Evolutionary conservation across 2,888 invertebrate genomes (phyloP).

Genomic region (Yponomeuta evonymella): DNA sequence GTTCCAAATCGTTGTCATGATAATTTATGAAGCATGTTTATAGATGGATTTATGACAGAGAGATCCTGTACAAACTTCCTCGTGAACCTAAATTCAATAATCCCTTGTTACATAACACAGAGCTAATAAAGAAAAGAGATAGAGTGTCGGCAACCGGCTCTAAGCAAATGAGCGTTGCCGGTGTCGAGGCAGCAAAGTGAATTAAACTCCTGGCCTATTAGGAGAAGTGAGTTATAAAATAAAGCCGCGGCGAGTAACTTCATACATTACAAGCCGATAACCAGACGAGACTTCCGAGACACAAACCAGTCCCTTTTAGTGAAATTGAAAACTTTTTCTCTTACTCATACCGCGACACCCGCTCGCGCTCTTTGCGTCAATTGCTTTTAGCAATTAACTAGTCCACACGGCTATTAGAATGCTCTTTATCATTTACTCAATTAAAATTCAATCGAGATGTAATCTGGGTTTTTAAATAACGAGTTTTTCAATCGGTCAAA

Average conservation of each 20-base stretch:
- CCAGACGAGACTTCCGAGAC: slow-evolving; percentile 76
- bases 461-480: slow-evolving; percentile 53
- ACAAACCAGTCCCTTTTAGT: slow-evolving; percentile 78
- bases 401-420: slow-evolving; percentile 58
- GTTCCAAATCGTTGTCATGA: slow-evolving; percentile 71
- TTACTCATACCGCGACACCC: slow-evolving; percentile 72
- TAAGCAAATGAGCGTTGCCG: slow-evolving; percentile 6
- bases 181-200: slow-evolving; percentile 41
- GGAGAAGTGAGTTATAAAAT: slow-evolving; percentile 74
- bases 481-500: slow-evolving; percentile 57
- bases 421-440: slow-evolving; percentile 66
- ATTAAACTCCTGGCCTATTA: slow-evolving; percentile 70
- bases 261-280: slow-evolving; percentile 77
- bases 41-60: slow-evolving; percentile 59
- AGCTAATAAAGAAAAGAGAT: background rate
- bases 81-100: slow-evolving; percentile 17
- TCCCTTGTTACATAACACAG: background rate
- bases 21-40: slow-evolving; percentile 75
- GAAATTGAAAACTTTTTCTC: slow-evolving; percentile 77
- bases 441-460: slow-evolving; percentile 70
- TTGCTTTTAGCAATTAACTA: slow-evolving; percentile 76
- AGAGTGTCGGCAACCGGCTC: background rate
- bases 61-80: slow-evolving; percentile 28
- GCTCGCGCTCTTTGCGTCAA: slow-evolving; percentile 68
- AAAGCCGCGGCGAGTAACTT: slow-evolving; percentile 69